Evolutionary conservation across 2,113 vertebrate genomes (phyloP).

Genomic region (Isurus oxyrinchus): DNA sequence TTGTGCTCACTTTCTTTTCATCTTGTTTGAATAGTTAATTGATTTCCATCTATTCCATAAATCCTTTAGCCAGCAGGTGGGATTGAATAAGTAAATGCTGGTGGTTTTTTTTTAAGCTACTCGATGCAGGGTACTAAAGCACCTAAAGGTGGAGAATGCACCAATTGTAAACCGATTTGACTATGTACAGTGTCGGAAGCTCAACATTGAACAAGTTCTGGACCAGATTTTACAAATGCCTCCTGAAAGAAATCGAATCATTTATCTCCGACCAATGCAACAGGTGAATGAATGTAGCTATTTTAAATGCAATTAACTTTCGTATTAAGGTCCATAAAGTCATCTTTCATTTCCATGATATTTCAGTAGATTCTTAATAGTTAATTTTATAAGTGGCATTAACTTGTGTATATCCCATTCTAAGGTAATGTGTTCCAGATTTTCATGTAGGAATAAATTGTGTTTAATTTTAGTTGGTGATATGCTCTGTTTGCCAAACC

Average conservation of each 20-base stretch:
- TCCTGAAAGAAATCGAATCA: conserved; percentile 90
- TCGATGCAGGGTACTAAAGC: conserved; percentile 89
- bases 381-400: not conserved
- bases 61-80: not conserved
- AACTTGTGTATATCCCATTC: not conserved
- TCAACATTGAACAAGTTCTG: conserved; percentile 93
- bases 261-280: conserved; percentile 96
- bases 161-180: conserved; percentile 94
- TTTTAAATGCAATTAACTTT: not conserved
- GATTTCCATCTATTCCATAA: not conserved
- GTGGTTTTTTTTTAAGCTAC: conserved; percentile 65
- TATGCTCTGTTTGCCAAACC: not conserved
- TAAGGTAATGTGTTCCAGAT: not conserved
- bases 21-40: not conserved
- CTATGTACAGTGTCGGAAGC: conserved; percentile 94
- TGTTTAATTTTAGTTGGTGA: not conserved
- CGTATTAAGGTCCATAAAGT: not conserved
- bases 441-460: not conserved
- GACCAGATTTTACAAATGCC: conserved; percentile 95
- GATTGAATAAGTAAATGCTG: not conserved
- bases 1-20: not conserved
- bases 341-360: conserved; percentile 35
- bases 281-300: conserved; percentile 62
- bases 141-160: conserved; percentile 81
- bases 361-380: not conserved